Percentiles rank a stretch among this genome's conserved stretches.
Evolutionary conservation across 2,113 vertebrate genomes (phyloP).

Genomic region (Gulo gulo): DNA sequence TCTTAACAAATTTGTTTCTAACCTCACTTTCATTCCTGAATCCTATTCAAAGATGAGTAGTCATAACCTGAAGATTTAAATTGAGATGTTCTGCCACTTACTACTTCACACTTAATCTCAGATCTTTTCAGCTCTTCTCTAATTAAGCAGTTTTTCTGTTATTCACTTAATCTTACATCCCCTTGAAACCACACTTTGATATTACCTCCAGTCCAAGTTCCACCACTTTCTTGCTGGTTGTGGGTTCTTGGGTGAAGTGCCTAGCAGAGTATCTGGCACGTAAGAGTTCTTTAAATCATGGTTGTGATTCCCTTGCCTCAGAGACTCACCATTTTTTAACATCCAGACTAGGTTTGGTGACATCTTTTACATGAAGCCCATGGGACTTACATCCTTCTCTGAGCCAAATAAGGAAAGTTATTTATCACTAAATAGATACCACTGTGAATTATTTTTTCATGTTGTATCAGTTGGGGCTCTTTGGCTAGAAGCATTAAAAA

Average conservation of each 20-base stretch:
- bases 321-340: neutral
- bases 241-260: neutral
- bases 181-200: neutral
- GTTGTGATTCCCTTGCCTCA: neutral
- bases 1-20: neutral
- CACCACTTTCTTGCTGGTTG: neutral
- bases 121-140: neutral
- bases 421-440: neutral
- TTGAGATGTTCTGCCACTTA: neutral
- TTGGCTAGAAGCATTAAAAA: neutral
- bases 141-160: neutral
- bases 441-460: neutral
- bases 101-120: neutral
- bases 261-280: neutral
- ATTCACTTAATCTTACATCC: neutral
- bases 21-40: neutral
- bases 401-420: neutral
- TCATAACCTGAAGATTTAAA: neutral
- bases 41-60: neutral
- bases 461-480: neutral
- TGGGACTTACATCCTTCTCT: neutral
- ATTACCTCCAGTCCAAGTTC: neutral
- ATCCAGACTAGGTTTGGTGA: neutral
- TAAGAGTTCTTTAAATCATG: neutral
- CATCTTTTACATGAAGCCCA: neutral